Percentiles rank a stretch among this genome's conserved stretches.
These are phyloP conservation scores for Sakesphorus luctuosus DNA, from an alignment of 2,113 vertebrate species.

Conservation along the genomic window DNA sequence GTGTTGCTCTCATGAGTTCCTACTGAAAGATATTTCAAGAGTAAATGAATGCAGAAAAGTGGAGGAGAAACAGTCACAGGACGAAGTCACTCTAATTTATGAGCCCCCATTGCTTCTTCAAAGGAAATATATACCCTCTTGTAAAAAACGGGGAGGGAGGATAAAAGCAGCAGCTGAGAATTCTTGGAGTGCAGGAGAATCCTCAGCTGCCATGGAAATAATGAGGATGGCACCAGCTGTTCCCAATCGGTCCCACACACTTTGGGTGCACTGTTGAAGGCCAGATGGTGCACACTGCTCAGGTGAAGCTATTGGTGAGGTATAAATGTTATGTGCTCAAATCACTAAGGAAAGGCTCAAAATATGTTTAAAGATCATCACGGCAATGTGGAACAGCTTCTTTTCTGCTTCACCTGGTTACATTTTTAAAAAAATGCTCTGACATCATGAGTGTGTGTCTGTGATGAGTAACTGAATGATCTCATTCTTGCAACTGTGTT, in stretches of 20 bases:
- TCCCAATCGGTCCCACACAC: conserved; percentile 2
- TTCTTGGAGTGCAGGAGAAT: conserved; percentile 49
- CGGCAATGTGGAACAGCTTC: neutral
- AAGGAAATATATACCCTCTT: conserved; percentile 51
- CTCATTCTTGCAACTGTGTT: neutral
- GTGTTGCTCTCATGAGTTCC: neutral
- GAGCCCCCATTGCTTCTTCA: conserved; percentile 26
- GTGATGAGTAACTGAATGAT: conserved; percentile 5
- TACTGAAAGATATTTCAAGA: conserved; percentile 7
- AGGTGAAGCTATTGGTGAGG: conserved; percentile 2
- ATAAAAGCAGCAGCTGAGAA: conserved; percentile 57
- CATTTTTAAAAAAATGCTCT: neutral
- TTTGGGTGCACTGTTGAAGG: neutral
- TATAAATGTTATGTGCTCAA: neutral
- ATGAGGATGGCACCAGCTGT: conserved; percentile 38
- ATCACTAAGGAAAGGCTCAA: neutral
- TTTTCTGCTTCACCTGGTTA: neutral
- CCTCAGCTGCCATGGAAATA: conserved; percentile 63
- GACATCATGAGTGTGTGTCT: neutral
- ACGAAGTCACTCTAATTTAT: conserved; percentile 49
- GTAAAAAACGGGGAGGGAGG: neutral
- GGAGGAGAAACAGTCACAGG: conserved; percentile 11
- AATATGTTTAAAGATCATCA: neutral
- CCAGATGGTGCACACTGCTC: neutral
- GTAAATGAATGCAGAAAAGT: conserved; percentile 41